These are phyloP conservation scores for Cololabis saira DNA, from an alignment of 2,113 vertebrate genomes.

Conservation along the genomic window DNA sequence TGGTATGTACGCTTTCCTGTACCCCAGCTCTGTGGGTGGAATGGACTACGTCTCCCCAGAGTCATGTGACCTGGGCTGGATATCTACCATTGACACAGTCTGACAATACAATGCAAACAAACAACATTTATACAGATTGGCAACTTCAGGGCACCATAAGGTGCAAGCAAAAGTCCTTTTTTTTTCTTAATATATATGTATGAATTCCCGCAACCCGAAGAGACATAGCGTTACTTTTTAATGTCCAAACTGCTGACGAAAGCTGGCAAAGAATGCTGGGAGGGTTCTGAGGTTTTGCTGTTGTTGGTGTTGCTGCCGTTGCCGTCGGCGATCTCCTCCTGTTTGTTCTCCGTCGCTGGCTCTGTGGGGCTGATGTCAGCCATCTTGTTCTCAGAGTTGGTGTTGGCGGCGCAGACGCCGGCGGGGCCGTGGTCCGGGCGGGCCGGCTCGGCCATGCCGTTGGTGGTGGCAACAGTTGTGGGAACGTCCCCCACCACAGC, in stretches of 20 bases:
- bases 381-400: constrained; percentile 64
- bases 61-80: constrained; percentile 85
- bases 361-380: constrained; percentile 57
- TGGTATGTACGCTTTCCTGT: constrained; percentile 79
- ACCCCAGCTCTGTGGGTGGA: constrained; percentile 46
- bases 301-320: constrained; percentile 81
- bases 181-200: constrained; percentile 71
- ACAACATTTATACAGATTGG: constrained; percentile 95
- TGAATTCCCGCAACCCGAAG: constrained; percentile 72
- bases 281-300: constrained; percentile 83
- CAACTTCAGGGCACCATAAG: constrained; percentile 92
- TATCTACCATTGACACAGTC: constrained; percentile 93
- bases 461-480: constrained; percentile 46
- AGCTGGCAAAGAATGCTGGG: constrained; percentile 79
- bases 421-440: constrained; percentile 76
- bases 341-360: constrained; percentile 69
- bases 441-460: constrained; percentile 77
- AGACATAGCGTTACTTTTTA: constrained; percentile 89
- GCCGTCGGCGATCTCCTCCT: constrained; percentile 82
- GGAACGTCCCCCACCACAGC: constrained; percentile 15
- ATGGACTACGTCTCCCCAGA: constrained; percentile 79
- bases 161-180: constrained; percentile 83
- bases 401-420: constrained; percentile 19
- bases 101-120: constrained; percentile 90
- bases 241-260: constrained; percentile 83